Evolutionary conservation across 2,888 invertebrate genomes (phyloP).

Genomic region (Hybos culiciformis): DNA sequence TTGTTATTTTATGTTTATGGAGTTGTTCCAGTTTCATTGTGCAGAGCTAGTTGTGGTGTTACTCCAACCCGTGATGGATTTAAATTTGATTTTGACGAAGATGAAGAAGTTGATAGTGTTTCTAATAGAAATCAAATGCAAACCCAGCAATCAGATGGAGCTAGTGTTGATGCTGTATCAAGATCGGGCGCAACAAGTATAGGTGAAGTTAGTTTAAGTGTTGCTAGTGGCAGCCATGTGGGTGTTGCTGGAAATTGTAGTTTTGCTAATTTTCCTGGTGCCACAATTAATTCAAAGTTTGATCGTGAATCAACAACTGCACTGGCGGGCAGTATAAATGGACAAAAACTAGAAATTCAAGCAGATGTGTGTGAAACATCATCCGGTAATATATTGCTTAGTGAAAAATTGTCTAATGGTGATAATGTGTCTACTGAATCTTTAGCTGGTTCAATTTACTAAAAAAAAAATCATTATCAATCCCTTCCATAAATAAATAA

Average conservation of each 20-base stretch:
- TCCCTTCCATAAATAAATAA: background rate
- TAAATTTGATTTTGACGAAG: slow-evolving; percentile 43
- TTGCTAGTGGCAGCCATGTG: slow-evolving; percentile 55
- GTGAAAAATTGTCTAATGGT: slow-evolving; percentile 44
- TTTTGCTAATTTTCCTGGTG: background rate
- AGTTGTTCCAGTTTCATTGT: slow-evolving; percentile 72
- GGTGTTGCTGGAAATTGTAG: slow-evolving; percentile 19
- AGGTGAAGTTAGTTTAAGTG: slow-evolving; percentile 48
- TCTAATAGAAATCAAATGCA: slow-evolving; percentile 8
- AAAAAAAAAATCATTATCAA: slow-evolving; percentile 1
- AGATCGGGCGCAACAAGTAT: slow-evolving; percentile 43
- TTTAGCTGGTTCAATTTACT: slow-evolving; percentile 63
- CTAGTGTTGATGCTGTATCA: slow-evolving; percentile 42
- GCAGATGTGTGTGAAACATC: slow-evolving; percentile 52
- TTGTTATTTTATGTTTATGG: slow-evolving; percentile 85
- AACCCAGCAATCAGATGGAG: slow-evolving; percentile 22
- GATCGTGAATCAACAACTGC: slow-evolving; percentile 22
- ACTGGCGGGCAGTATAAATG: slow-evolving; percentile 18
- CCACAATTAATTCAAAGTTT: background rate
- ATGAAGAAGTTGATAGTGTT: slow-evolving; percentile 28
- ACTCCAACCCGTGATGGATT: slow-evolving; percentile 42
- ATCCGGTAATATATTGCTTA: slow-evolving; percentile 46
- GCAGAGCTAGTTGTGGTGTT: slow-evolving; percentile 69
- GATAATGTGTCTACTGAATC: slow-evolving; percentile 57
- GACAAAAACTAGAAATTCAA: slow-evolving; percentile 52